Evolutionary conservation across 2,888 invertebrate species (phyloP).

Genomic region (Osedax frankpressi): DNA sequence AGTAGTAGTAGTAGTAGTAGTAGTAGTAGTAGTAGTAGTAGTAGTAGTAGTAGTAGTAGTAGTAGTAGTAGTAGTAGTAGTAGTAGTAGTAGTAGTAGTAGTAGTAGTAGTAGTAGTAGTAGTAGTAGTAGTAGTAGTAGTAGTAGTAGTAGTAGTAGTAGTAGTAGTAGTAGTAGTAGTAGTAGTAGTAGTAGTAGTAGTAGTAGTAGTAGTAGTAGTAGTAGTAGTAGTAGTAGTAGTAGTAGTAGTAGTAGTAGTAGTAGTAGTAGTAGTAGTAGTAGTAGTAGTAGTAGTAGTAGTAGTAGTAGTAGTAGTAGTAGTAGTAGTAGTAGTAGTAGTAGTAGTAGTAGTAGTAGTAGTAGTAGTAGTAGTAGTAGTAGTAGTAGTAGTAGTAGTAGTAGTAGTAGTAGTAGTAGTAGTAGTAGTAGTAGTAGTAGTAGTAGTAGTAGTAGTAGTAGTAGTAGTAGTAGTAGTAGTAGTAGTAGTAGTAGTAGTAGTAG

Average conservation of each 20-base stretch:
- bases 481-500: constrained; percentile 14
- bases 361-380: constrained; percentile 13
- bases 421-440: constrained; percentile 7
- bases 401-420: constrained; percentile 8
- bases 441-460: constrained; percentile 13
- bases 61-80: constrained; percentile 13
- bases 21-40: constrained; percentile 14
- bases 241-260: constrained; percentile 5
- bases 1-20: constrained; percentile 14
- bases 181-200: constrained; percentile 12
- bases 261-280: constrained; percentile 9
- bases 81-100: constrained; percentile 10
- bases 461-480: constrained; percentile 11
- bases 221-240: constrained; percentile 10
- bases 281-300: constrained; percentile 12
- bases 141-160: constrained; percentile 13
- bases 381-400: constrained; percentile 12
- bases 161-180: constrained; percentile 14
- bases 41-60: constrained; percentile 13
- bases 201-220: constrained; percentile 13
- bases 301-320: constrained; percentile 13
- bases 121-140: constrained; percentile 10
- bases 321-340: constrained; percentile 13
- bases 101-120: constrained; percentile 12
- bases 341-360: constrained; percentile 12